Evolutionary conservation across 2,888 invertebrate genomes (phyloP).

Genomic region (Esperia sulphurella): DNA sequence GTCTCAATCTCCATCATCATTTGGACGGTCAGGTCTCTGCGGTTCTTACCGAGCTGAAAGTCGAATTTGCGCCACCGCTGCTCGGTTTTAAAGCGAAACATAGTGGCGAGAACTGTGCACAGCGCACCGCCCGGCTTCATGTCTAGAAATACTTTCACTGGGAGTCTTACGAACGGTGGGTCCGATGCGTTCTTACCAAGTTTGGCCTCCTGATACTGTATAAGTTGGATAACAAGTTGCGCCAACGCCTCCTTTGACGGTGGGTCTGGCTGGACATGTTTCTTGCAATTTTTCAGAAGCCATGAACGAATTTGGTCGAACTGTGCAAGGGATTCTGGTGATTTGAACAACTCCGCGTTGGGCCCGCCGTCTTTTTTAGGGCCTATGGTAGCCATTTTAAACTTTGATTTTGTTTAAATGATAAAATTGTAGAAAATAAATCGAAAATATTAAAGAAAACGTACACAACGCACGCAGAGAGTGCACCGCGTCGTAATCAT

Average conservation of each 20-base stretch:
- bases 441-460: too few species aligned
- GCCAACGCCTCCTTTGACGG: neutral
- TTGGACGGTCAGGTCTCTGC: conserved; percentile 94
- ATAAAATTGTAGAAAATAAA: too few species aligned
- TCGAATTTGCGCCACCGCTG: conserved; percentile 97
- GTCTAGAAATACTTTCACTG: conserved; percentile 95
- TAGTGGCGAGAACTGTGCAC: conserved; percentile 95
- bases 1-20: conserved; percentile 95
- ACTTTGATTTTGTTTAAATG: too few species aligned
- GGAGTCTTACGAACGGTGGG: neutral
- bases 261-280: neutral
- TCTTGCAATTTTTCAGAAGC: neutral
- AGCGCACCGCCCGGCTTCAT: conserved; percentile 96
- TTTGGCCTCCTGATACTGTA: neutral
- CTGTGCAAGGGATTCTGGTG: neutral
- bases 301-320: neutral
- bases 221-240: neutral
- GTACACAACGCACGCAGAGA: too few species aligned
- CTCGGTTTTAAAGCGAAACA: conserved; percentile 97
- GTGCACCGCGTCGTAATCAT: too few species aligned
- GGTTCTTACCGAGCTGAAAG: conserved; percentile 89
- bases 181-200: neutral
- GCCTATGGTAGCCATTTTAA: neutral
- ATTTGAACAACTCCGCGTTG: neutral
- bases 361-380: neutral